Evolutionary conservation across 2,113 vertebrate species (phyloP).

Genomic region (Tursiops truncatus): DNA sequence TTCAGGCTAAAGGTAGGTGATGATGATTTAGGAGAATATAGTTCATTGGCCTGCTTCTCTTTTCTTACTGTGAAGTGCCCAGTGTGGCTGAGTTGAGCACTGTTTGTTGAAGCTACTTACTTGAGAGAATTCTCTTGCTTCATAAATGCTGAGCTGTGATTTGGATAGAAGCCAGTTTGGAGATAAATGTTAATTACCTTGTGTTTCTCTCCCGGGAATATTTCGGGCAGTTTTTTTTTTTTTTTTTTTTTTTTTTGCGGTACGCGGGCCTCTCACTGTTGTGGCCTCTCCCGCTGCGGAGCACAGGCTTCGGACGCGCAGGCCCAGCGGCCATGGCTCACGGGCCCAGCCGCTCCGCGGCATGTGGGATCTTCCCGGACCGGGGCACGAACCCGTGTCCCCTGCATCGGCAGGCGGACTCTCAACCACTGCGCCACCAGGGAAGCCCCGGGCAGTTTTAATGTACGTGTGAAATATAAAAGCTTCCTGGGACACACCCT

Average conservation of each 20-base stretch:
- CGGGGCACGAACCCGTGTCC: no score
- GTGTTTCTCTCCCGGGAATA: not conserved
- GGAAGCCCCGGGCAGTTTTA: not conserved
- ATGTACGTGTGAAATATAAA: not conserved
- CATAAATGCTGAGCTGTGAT: not conserved
- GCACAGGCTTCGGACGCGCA: no score
- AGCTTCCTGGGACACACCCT: not conserved
- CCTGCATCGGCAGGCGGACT: no score
- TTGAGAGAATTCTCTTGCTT: slow-evolving; percentile 30
- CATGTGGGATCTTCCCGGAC: no score
- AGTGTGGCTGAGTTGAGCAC: not conserved
- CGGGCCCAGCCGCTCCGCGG: no score
- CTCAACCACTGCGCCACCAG: no score
- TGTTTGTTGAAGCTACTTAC: not conserved
- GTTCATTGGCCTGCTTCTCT: not conserved
- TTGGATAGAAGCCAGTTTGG: not conserved
- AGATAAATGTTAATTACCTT: not conserved
- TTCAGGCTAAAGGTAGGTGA: not conserved
- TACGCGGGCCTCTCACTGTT: no score
- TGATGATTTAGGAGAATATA: not conserved
- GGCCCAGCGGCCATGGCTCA: no score
- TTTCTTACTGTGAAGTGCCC: not conserved
- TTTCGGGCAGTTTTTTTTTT: not conserved
- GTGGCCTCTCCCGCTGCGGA: no score
- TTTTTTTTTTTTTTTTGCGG: no score